Percentiles rank a stretch among this genome's conserved stretches.
Conservation (phyloP, 2,888 invertebrate genomes). For the Minunthozetes semirufus region DNA sequence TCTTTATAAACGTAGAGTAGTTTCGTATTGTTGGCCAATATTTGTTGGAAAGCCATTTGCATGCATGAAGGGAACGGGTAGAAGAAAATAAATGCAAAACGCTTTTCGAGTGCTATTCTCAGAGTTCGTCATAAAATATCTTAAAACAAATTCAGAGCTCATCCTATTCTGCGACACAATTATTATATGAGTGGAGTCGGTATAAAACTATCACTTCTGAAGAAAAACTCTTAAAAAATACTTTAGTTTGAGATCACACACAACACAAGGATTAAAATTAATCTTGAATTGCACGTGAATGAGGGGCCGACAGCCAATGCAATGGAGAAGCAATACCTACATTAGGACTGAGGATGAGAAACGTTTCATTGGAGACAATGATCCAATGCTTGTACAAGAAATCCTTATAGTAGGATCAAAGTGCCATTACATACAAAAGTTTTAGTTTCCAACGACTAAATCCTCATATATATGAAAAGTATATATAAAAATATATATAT, state of each 20-base stretch:
- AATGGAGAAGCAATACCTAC: background rate
- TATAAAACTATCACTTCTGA: background rate
- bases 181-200: background rate
- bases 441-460: slow-evolving; percentile 15
- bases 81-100: slow-evolving; percentile 6
- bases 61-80: slow-evolving; percentile 1
- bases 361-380: slow-evolving; percentile 27
- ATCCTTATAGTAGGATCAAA: slow-evolving; percentile 27
- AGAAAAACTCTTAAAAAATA: slow-evolving; percentile 22
- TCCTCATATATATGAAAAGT: slow-evolving; percentile 18
- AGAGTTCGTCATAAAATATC: background rate
- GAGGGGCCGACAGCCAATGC: background rate
- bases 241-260: slow-evolving; percentile 22
- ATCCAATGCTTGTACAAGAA: slow-evolving; percentile 20
- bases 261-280: slow-evolving; percentile 14
- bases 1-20: slow-evolving; percentile 20
- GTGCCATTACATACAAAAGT: slow-evolving; percentile 23
- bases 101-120: background rate
- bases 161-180: background rate
- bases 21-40: background rate
- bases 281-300: slow-evolving; percentile 25
- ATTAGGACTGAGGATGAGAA: slow-evolving; percentile 5
- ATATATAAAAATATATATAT: slow-evolving; percentile 9
- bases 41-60: slow-evolving; percentile 23
- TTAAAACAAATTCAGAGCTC: background rate